Evolutionary conservation across 2,888 invertebrate species (phyloP).

Genomic region (Trileptium ribeirensis): DNA sequence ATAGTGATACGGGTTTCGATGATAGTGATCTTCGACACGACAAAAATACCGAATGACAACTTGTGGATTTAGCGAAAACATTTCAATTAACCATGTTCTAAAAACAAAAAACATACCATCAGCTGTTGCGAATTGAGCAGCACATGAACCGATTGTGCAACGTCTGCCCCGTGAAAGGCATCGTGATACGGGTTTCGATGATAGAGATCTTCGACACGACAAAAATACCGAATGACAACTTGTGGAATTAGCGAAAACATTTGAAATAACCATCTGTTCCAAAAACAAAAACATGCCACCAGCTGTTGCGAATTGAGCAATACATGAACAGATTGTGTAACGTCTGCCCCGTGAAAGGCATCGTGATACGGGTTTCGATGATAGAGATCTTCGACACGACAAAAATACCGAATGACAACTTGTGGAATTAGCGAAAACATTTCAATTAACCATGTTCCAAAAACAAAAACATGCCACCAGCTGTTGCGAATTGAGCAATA

Average conservation of each 20-base stretch:
- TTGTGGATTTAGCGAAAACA: too few relatives aligned
- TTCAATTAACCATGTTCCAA: slow-evolving; percentile 73
- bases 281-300: slow-evolving; percentile 60
- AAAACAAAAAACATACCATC: too few relatives aligned
- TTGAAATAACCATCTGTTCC: slow-evolving; percentile 33
- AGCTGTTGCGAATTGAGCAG: too few relatives aligned
- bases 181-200: slow-evolving; percentile 93
- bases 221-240: slow-evolving; percentile 88
- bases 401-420: slow-evolving; percentile 88
- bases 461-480: not conserved
- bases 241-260: slow-evolving; percentile 84
- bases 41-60: too few relatives aligned
- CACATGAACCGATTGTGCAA: too few relatives aligned
- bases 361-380: slow-evolving; percentile 99
- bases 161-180: too few relatives aligned
- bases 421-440: slow-evolving; percentile 87
- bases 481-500: not conserved
- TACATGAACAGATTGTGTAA: slow-evolving; percentile 92
- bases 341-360: slow-evolving; percentile 94
- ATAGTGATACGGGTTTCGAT: too few relatives aligned
- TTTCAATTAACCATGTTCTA: too few relatives aligned
- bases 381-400: slow-evolving; percentile 97
- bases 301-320: slow-evolving; percentile 90
- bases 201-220: slow-evolving; percentile 93
- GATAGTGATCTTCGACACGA: slow-evolving; percentile 91